Evolutionary conservation across 2,113 vertebrate species (phyloP).

Genomic region (Hippopotamus amphibius): DNA sequence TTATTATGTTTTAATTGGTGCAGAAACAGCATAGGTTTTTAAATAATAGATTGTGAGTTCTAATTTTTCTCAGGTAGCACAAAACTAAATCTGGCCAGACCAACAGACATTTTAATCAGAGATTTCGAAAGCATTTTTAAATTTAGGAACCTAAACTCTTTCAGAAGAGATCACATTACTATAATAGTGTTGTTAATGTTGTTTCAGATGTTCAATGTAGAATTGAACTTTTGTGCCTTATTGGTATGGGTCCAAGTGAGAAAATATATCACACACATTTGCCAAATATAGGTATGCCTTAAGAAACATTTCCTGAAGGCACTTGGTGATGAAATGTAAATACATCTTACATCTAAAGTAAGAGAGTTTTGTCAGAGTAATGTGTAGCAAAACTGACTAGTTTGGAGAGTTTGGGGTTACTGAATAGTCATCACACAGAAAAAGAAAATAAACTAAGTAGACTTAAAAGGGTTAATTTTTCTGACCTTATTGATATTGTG

Average conservation of each 20-base stretch:
- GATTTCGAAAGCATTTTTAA: constrained; percentile 32
- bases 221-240: constrained; percentile 17
- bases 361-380: neutral
- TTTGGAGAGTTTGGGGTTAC: neutral
- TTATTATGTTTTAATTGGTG: neutral
- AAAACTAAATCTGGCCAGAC: constrained; percentile 22
- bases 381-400: neutral
- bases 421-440: neutral
- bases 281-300: neutral
- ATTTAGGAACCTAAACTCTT: constrained; percentile 3
- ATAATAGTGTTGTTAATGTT: neutral
- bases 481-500: neutral
- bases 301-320: neutral
- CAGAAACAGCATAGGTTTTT: neutral
- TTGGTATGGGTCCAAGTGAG: neutral
- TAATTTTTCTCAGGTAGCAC: neutral
- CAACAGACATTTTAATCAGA: constrained; percentile 27
- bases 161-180: neutral
- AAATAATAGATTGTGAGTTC: neutral
- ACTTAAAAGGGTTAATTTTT: constrained; percentile 49
- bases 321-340: constrained; percentile 28
- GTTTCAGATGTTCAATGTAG: constrained; percentile 5
- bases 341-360: constrained; percentile 13
- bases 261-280: neutral
- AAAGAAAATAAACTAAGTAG: constrained; percentile 47